phyloP scores from a whole-genome alignment of 92 coral and sea anemone genomes.

The Scolanthus callimorphus region DNA sequence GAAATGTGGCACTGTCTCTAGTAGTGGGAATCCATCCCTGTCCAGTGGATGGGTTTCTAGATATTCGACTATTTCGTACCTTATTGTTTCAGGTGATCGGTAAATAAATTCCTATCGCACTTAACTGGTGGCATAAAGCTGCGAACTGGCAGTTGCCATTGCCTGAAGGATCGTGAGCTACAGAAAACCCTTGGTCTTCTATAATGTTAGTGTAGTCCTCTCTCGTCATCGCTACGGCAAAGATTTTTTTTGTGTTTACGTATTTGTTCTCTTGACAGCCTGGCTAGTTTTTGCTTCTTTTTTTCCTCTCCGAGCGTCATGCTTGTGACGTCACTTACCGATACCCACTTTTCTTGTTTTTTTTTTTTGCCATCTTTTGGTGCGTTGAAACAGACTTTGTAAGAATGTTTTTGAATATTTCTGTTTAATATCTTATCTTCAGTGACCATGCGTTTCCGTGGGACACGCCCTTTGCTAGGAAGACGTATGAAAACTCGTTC shows the following conservation, averaged over 20 bases:
- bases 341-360: slow-evolving; percentile 23
- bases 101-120: slow-evolving; percentile 21
- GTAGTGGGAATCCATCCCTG: slow-evolving; percentile 29
- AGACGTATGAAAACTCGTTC: slow-evolving; percentile 34
- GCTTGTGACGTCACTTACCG: slow-evolving; percentile 41
- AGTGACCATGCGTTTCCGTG: slow-evolving; percentile 21
- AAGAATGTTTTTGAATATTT: slow-evolving; percentile 3
- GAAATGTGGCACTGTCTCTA: slow-evolving; percentile 9
- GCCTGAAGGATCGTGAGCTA: slow-evolving; percentile 34
- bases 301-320: slow-evolving; percentile 32
- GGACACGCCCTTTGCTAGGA: slow-evolving; percentile 12
- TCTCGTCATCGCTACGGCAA: slow-evolving; percentile 20
- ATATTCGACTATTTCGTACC: slow-evolving; percentile 32
- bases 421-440: slow-evolving; percentile 20
- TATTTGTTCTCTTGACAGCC: background rate
- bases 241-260: background rate
- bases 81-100: slow-evolving; percentile 39
- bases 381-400: slow-evolving; percentile 20
- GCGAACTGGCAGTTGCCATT: slow-evolving; percentile 59
- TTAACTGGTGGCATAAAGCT: slow-evolving; percentile 20
- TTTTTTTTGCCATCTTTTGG: slow-evolving; percentile 22
- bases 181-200: slow-evolving; percentile 37
- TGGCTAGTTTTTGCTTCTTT: slow-evolving; percentile 17
- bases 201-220: slow-evolving; percentile 19
- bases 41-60: slow-evolving; percentile 16